These are phyloP conservation scores for Fragum fragum DNA, from an alignment of 2,888 invertebrate genomes.

Conservation along the genomic window DNA sequence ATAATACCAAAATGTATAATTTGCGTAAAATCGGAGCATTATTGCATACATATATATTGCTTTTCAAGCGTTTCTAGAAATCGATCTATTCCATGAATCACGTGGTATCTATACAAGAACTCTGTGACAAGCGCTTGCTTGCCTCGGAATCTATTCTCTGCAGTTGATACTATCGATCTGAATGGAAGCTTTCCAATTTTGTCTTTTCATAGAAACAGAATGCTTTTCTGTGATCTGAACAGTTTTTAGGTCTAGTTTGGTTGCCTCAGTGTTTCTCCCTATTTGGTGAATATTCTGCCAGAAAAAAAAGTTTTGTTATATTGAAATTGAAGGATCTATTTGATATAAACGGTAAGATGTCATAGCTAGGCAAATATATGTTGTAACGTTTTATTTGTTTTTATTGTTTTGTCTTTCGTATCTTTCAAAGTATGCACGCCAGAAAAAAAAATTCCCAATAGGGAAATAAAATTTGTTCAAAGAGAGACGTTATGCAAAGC, in stretches of 20 bases:
- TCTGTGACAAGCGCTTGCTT: constrained; percentile 31
- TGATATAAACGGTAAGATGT: no score
- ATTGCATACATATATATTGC: neutral
- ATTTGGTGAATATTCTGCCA: neutral
- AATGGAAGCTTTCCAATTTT: constrained; percentile 18
- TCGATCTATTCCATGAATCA: constrained; percentile 12
- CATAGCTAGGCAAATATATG: no score
- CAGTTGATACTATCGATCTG: constrained; percentile 25
- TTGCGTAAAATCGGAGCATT: no score
- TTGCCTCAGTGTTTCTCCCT: neutral
- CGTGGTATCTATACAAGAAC: constrained; percentile 19
- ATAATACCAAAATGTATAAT: no score
- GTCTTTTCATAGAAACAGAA: constrained; percentile 16
- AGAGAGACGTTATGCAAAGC: no score
- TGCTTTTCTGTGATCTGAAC: neutral
- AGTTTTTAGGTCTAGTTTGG: neutral
- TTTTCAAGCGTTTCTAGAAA: constrained; percentile 15
- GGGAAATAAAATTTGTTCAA: no score
- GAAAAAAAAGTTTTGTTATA: neutral
- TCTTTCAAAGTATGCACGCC: no score
- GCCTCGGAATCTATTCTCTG: constrained; percentile 15
- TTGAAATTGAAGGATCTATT: neutral
- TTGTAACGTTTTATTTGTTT: no score
- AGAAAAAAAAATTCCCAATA: no score
- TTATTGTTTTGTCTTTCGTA: no score